Percentiles rank a stretch among this genome's conserved stretches.
Conservation (phyloP, 2,888 invertebrate genomes). For the Punctoribates punctum region DNA sequence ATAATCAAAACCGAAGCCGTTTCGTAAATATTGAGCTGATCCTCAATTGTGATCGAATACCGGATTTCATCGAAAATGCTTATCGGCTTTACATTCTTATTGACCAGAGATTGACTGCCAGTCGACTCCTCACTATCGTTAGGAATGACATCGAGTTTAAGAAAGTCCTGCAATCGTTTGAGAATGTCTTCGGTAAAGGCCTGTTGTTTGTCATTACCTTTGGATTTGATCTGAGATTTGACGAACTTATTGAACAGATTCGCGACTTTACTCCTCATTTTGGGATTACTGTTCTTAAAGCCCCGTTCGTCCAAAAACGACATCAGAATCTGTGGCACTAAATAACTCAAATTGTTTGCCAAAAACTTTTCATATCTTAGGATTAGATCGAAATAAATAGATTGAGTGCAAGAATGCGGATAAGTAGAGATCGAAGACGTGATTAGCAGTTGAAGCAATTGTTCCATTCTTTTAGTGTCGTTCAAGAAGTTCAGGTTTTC, state of each 20-base stretch:
- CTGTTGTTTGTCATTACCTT: slow-evolving; percentile 50
- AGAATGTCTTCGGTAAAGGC: slow-evolving; percentile 57
- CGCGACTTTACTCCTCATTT: slow-evolving; percentile 58
- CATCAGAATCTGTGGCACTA: slow-evolving; percentile 55
- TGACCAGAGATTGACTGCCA: not conserved
- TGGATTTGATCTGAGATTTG: slow-evolving; percentile 46
- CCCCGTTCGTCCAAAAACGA: slow-evolving; percentile 57
- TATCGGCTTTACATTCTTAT: not conserved
- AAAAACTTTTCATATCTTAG: slow-evolving; percentile 61
- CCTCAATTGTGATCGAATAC: slow-evolving; percentile 53
- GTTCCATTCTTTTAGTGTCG: slow-evolving; percentile 37
- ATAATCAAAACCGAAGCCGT: slow-evolving; percentile 60
- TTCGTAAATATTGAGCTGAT: slow-evolving; percentile 61
- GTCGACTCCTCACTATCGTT: not conserved
- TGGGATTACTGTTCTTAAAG: slow-evolving; percentile 55
- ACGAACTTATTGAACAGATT: slow-evolving; percentile 56
- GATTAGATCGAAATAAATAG: slow-evolving; percentile 53
- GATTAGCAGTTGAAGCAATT: slow-evolving; percentile 37
- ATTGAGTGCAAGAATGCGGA: slow-evolving; percentile 35
- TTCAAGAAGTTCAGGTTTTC: slow-evolving; percentile 47
- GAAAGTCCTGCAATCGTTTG: slow-evolving; percentile 57
- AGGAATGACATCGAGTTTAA: slow-evolving; percentile 48
- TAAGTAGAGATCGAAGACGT: slow-evolving; percentile 40
- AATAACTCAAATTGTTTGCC: slow-evolving; percentile 55
- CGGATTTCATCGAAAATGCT: slow-evolving; percentile 38